These are phyloP conservation scores for Microchirus variegatus DNA, from an alignment of 2,797 vertebrate genomes.

Conservation along the genomic window DNA sequence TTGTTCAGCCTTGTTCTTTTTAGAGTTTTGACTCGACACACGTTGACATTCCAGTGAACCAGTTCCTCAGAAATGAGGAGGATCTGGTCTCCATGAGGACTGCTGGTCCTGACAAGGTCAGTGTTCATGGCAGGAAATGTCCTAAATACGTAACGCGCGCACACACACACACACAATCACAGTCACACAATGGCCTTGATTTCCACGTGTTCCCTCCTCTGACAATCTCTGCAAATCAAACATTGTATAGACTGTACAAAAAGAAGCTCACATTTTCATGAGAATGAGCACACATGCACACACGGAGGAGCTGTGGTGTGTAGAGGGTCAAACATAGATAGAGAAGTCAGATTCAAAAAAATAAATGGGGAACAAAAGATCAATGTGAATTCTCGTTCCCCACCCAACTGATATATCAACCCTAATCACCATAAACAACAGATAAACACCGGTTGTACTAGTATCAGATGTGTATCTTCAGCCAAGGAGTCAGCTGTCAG, in stretches of 20 bases:
- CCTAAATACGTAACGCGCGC: no score
- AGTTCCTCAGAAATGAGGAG: no score
- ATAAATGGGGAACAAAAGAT: conserved; percentile 28
- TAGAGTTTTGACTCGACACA: no score
- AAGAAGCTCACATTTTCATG: background rate
- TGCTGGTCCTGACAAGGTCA: no score
- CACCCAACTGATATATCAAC: conserved; percentile 22
- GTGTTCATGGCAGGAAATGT: no score
- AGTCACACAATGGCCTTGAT: conserved; percentile 34
- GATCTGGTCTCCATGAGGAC: no score
- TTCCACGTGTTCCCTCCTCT: conserved; percentile 17
- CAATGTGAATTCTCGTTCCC: conserved; percentile 8
- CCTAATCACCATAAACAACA: conserved; percentile 45
- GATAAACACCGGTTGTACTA: conserved; percentile 36
- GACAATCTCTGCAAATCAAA: conserved; percentile 26
- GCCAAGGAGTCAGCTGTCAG: conserved; percentile 61
- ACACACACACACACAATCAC: background rate
- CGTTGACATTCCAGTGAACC: no score
- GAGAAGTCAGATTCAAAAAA: background rate
- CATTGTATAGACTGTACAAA: background rate
- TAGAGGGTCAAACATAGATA: background rate
- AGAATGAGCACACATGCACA: background rate
- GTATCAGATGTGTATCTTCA: conserved; percentile 54
- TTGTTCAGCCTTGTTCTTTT: no score
- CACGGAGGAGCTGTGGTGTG: conserved; percentile 4